Base-by-base conservation (phyloP, 1,140 invertebrate genomes). In the Penaeus indicus region DNA sequence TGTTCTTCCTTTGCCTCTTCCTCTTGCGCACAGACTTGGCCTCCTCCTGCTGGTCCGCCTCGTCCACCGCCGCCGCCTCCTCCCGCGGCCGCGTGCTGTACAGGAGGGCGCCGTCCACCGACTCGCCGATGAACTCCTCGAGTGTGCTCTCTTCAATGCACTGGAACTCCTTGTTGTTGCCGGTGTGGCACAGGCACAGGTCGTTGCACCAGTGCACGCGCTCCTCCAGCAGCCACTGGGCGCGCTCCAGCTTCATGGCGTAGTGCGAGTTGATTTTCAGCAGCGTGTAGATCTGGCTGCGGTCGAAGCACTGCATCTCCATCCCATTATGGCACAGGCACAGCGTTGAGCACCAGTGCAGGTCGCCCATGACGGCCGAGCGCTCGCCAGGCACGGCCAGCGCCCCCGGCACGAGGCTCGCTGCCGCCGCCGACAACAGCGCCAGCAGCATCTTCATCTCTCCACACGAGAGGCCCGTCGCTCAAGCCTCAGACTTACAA, bases 181-280 rank as follows among this genome's bases (percentile, higher is more conserved):
- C 11, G 7, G 63, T 72, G 54, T 90, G 84, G 42, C 90, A 90
- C 25, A 88, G 77, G 75, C 90, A 90, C 63, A 77, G 22, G 64
- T 90, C 83, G 16, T 80, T 63, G 69, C 90, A 90, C 90, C 90
- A 90, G 18, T 81, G n/a, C 21, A 90, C 64, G 10, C 69, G 19
- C 0, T 27, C 25, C 7, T 85, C 87, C 21, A 88, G n/a, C 4
- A 22, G 54, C 86, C 86, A 90, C 5, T 67, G 16, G 11, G 22
- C 32, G 27, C 27, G 81, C 61, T 54, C 81, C 54, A 90, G 54
- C 27, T 84, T 67, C 8, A 38, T 38, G 21, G 69, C 83, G 19
- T 42, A n/a, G 42, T 64, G 60, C 7, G 64, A 21, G 27, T 10
- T 63, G 81, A 85, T 18, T 1, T 22, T 54, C 42, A 90, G 27